These are phyloP conservation scores for Nycteola revayana DNA, from an alignment of 2,888 invertebrate species.

Conservation along the genomic window DNA sequence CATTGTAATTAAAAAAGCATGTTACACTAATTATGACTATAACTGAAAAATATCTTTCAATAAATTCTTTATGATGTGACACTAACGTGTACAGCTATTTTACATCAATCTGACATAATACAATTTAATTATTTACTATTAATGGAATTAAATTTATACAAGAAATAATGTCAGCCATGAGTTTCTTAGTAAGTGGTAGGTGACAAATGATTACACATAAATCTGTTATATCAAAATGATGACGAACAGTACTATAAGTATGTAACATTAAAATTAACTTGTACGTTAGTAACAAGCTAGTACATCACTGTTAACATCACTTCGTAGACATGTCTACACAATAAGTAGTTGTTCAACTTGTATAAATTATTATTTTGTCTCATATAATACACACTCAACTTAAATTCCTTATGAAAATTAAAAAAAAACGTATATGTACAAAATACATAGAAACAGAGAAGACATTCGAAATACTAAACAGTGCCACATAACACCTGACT, in stretches of 20 bases:
- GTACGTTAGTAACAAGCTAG: too few species aligned
- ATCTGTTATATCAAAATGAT: too few species aligned
- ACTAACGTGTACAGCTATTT: conserved; percentile 66
- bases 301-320: too few species aligned
- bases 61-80: conserved; percentile 54
- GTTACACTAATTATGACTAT: conserved; percentile 69
- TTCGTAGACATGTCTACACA: too few species aligned
- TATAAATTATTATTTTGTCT: too few species aligned
- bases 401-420: too few species aligned
- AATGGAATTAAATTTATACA: background rate
- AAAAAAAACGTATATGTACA: too few species aligned
- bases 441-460: too few species aligned
- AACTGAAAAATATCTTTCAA: conserved; percentile 65
- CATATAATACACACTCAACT: too few species aligned
- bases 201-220: too few species aligned
- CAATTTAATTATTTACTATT: conserved; percentile 19
- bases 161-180: conserved; percentile 7
- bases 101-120: conserved; percentile 53
- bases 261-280: too few species aligned
- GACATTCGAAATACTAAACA: background rate
- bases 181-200: conserved; percentile 4
- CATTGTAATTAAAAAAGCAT: conserved; percentile 69
- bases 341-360: too few species aligned
- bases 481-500: conserved; percentile 7
- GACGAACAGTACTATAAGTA: background rate